Conservation (phyloP, 2,888 invertebrate species). For the Drosophila antonietae region DNA sequence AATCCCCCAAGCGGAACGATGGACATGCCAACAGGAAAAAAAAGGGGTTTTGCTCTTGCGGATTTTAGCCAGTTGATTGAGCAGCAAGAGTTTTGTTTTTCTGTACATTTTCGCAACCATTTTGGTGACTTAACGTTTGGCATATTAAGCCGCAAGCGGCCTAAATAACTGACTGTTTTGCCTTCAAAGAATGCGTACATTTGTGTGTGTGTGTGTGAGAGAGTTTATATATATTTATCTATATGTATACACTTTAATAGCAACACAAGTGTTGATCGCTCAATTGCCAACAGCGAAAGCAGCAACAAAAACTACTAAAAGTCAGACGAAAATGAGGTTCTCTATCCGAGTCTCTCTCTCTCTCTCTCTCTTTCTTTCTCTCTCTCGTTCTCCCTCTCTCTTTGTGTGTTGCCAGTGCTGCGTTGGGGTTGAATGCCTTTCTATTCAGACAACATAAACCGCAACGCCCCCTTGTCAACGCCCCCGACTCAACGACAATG, state of each 20-base stretch:
- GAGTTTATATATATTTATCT: slow-evolving; percentile 19
- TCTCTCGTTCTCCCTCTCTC: neutral
- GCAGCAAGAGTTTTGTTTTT: slow-evolving; percentile 56
- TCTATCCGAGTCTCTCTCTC: neutral
- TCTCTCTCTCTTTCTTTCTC: neutral
- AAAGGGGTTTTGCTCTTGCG: slow-evolving; percentile 37
- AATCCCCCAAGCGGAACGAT: slow-evolving; percentile 40
- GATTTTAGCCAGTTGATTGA: slow-evolving; percentile 60
- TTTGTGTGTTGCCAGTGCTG: slow-evolving; percentile 1
- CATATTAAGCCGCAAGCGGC: slow-evolving; percentile 65
- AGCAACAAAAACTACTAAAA: slow-evolving; percentile 64
- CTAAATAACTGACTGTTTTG: slow-evolving; percentile 46
- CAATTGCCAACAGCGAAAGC: slow-evolving; percentile 46
- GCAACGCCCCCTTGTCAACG: slow-evolving; percentile 55
- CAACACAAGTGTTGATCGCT: slow-evolving; percentile 74
- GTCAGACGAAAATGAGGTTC: slow-evolving; percentile 41
- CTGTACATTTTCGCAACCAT: slow-evolving; percentile 12
- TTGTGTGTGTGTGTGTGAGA: slow-evolving; percentile 5
- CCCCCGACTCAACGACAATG: slow-evolving; percentile 38
- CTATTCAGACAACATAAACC: slow-evolving; percentile 69
- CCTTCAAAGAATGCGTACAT: neutral
- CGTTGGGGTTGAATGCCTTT: slow-evolving; percentile 14
- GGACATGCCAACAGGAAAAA: slow-evolving; percentile 19
- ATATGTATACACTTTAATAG: slow-evolving; percentile 61
- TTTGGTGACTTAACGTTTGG: slow-evolving; percentile 49